These are phyloP conservation scores for Luffia ferchaultella DNA, from an alignment of 2,888 invertebrate species.

Conservation along the genomic window DNA sequence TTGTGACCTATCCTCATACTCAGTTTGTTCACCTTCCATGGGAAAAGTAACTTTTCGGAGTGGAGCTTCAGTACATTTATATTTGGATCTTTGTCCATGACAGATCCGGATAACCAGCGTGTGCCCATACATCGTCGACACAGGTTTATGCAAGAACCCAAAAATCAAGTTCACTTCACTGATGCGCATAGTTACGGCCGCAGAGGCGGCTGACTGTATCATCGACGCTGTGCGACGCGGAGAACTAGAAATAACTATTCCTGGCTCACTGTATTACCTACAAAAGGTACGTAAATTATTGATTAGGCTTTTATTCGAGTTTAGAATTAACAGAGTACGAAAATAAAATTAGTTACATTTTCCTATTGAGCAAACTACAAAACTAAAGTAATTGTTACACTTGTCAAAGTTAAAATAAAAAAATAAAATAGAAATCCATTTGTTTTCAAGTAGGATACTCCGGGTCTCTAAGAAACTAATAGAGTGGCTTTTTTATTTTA, in stretches of 20 bases:
- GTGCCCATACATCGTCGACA: slow-evolving; percentile 89
- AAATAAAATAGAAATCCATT: too few species aligned
- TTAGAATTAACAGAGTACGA: background rate
- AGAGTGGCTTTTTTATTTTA: too few species aligned
- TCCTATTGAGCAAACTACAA: too few species aligned
- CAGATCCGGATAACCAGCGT: slow-evolving; percentile 70
- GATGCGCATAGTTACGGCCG: slow-evolving; percentile 70
- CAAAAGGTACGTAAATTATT: slow-evolving; percentile 66
- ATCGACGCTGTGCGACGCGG: slow-evolving; percentile 73
- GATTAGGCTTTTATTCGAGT: background rate
- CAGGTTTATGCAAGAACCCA: slow-evolving; percentile 83
- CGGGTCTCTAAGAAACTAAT: too few species aligned
- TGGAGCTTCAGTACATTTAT: too few species aligned
- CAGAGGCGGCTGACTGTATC: slow-evolving; percentile 71
- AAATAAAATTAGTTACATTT: background rate
- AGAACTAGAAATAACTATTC: slow-evolving; percentile 69
- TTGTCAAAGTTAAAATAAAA: too few species aligned
- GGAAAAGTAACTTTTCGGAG: too few species aligned
- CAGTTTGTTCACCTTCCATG: too few species aligned
- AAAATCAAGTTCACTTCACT: slow-evolving; percentile 72
- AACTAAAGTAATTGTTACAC: too few species aligned
- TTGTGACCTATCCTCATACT: too few species aligned
- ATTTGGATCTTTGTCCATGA: too few species aligned
- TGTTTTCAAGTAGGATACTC: too few species aligned
- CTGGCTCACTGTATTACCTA: slow-evolving; percentile 62